phyloP scores from a whole-genome alignment of 2,888 invertebrate genomes.

The Yponomeuta cagnagella region DNA sequence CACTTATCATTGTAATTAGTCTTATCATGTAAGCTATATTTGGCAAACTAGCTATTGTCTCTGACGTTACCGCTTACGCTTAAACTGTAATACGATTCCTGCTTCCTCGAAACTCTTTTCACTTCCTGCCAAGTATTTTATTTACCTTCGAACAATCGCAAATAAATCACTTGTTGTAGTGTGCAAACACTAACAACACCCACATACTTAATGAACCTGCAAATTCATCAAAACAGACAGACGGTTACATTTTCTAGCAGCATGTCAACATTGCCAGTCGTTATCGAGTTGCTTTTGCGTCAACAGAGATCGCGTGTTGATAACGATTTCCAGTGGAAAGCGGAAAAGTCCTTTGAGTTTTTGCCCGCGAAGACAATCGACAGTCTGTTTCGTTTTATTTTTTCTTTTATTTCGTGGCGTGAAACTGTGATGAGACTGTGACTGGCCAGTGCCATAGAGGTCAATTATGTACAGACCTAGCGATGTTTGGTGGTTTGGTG shows the following conservation, averaged over 20 bases:
- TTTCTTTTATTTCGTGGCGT: constrained; percentile 20
- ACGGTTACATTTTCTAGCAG: constrained; percentile 1
- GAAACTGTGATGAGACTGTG: constrained; percentile 35
- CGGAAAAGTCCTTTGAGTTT: constrained; percentile 35
- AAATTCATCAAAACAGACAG: neutral
- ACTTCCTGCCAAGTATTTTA: too few species aligned
- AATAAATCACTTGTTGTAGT: neutral
- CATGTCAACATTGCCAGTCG: constrained; percentile 18
- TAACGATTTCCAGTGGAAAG: constrained; percentile 26
- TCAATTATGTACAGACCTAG: constrained; percentile 39
- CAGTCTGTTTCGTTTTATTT: constrained; percentile 27
- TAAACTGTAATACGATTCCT: too few species aligned
- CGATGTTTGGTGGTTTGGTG: constrained; percentile 41
- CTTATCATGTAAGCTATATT: neutral
- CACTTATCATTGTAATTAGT: neutral
- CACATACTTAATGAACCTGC: neutral
- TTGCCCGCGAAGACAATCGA: constrained; percentile 35
- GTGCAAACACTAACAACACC: neutral
- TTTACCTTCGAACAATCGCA: too few species aligned
- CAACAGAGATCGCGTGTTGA: constrained; percentile 39
- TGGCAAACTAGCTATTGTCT: neutral
- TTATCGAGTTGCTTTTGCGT: constrained; percentile 40
- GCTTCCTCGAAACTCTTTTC: too few species aligned
- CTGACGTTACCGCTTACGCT: too few species aligned
- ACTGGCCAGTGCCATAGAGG: neutral